phyloP scores from a whole-genome alignment of 2,888 invertebrate species.

The Rhopalosiphum nymphaeae region DNA sequence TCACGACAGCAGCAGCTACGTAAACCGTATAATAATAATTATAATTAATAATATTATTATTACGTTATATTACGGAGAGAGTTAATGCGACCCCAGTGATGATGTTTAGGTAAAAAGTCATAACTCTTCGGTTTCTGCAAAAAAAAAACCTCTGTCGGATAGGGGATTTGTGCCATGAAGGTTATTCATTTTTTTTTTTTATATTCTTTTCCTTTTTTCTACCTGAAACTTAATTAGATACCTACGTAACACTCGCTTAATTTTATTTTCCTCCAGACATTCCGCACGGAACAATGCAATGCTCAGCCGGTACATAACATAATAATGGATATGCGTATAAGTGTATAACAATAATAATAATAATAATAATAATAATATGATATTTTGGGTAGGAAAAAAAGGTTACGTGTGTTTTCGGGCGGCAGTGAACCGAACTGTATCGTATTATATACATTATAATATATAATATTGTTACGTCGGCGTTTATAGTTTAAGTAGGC shows the following conservation, averaged over 20 bases:
- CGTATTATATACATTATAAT: neutral
- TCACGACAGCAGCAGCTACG: neutral
- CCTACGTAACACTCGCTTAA: neutral
- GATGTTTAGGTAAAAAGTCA: constrained; percentile 4
- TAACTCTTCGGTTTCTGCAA: constrained; percentile 8
- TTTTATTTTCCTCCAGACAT: constrained; percentile 25
- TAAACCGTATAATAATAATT: neutral
- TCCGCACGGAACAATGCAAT: constrained; percentile 7
- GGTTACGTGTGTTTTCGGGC: neutral
- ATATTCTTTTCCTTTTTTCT: neutral
- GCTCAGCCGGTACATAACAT: neutral
- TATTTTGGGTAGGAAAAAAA: neutral
- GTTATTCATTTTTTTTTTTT: neutral
- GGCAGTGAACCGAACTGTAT: neutral
- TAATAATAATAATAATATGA: neutral
- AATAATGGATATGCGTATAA: neutral
- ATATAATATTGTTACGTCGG: neutral
- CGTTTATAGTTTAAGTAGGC: neutral
- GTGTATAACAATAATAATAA: neutral
- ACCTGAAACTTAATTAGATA: constrained; percentile 14
- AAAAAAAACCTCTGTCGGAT: neutral
- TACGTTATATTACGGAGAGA: neutral
- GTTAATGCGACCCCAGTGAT: neutral
- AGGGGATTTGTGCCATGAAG: neutral
- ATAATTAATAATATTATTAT: neutral